These are phyloP conservation scores for Oryzias melastigma DNA, from an alignment of 2,113 vertebrate genomes.

Conservation along the genomic window DNA sequence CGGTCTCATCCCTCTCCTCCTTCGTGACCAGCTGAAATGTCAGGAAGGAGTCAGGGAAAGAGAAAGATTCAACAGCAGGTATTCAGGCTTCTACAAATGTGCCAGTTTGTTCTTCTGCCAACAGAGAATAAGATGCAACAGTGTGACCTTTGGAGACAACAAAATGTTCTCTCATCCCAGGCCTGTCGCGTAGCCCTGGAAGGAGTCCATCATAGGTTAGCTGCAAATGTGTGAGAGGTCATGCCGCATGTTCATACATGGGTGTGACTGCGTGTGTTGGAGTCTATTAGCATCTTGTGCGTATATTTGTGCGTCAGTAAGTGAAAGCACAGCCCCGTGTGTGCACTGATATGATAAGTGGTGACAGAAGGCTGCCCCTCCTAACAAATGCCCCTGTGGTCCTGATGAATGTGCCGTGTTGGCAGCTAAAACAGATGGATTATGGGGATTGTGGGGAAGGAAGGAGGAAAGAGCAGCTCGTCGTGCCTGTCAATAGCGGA, in stretches of 20 bases:
- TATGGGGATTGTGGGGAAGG: constrained; percentile 61
- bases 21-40: constrained; percentile 66
- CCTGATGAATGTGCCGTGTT: constrained; percentile 64
- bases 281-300: constrained; percentile 26
- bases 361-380: constrained; percentile 51
- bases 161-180: constrained; percentile 55
- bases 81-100: constrained; percentile 62
- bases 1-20: constrained; percentile 47
- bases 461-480: constrained; percentile 68
- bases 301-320: constrained; percentile 25
- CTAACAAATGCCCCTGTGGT: constrained; percentile 58
- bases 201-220: constrained; percentile 38
- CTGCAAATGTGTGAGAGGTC: neutral
- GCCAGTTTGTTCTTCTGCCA: constrained; percentile 59
- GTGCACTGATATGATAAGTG: constrained; percentile 67
- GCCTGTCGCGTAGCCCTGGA: constrained; percentile 38
- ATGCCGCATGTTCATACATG: neutral
- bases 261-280: constrained; percentile 12
- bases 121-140: constrained; percentile 54
- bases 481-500: constrained; percentile 69
- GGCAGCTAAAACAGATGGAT: constrained; percentile 69
- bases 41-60: constrained; percentile 64
- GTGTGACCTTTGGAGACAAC: constrained; percentile 66
- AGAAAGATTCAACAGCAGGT: constrained; percentile 57
- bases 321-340: constrained; percentile 45